phyloP scores from a whole-genome alignment of 2,113 vertebrate genomes.

The Campylomormyrus numenius region DNA sequence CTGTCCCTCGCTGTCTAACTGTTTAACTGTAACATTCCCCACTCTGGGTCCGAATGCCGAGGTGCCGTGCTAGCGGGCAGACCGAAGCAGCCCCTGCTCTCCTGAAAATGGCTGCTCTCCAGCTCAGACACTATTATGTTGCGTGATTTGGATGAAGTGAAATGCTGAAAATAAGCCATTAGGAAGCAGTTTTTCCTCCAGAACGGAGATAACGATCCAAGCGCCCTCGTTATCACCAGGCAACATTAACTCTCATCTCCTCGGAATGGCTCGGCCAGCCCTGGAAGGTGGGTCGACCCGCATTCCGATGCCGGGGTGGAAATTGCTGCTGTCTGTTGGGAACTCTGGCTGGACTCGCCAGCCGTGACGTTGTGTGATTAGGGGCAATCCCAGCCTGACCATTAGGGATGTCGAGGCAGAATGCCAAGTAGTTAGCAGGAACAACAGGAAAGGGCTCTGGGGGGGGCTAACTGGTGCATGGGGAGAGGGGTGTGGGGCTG shows the following conservation, averaged over 20 bases:
- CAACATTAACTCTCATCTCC: not conserved
- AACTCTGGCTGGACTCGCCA: not conserved
- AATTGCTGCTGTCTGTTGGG: not conserved
- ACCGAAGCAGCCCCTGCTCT: not conserved
- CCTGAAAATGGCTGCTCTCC: not conserved
- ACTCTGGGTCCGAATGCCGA: not conserved
- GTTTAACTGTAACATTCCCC: not conserved
- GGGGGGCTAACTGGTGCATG: slow-evolving; percentile 19
- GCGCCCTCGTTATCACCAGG: not conserved
- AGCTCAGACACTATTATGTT: not conserved
- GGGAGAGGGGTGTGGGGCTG: not conserved
- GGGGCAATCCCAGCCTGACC: slow-evolving; percentile 24
- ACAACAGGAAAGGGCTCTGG: slow-evolving; percentile 29
- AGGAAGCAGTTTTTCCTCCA: not conserved
- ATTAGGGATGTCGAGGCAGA: slow-evolving; percentile 33
- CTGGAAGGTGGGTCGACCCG: not conserved
- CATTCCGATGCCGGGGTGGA: not conserved
- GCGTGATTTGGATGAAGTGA: not conserved
- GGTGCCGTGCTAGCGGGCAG: not conserved
- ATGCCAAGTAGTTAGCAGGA: slow-evolving; percentile 37
- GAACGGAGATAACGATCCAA: not conserved
- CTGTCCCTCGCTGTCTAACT: not conserved
- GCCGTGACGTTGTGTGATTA: slow-evolving; percentile 25
- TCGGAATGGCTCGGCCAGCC: not conserved
- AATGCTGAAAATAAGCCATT: not conserved